These are phyloP conservation scores for Solea solea DNA, from an alignment of 2,113 vertebrate genomes.

Conservation along the genomic window DNA sequence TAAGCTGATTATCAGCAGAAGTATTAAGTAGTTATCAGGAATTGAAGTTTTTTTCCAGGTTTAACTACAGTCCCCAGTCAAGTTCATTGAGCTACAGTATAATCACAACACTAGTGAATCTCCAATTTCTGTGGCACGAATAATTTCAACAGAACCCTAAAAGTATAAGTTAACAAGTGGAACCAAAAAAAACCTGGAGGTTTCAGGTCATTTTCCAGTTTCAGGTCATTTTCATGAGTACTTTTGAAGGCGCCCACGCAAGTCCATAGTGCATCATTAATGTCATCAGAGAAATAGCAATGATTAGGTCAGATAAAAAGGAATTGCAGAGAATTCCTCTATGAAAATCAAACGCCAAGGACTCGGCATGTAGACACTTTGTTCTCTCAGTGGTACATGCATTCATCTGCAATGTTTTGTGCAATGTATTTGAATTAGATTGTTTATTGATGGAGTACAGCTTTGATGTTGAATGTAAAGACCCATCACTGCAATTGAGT, in stretches of 20 bases:
- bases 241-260: constrained; percentile 24
- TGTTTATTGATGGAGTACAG: neutral
- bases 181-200: constrained; percentile 17
- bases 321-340: constrained; percentile 40
- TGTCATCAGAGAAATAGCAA: constrained; percentile 57
- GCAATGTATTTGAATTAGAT: constrained; percentile 12
- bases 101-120: neutral
- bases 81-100: neutral
- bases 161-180: constrained; percentile 9
- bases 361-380: constrained; percentile 5
- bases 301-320: constrained; percentile 63
- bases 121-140: constrained; percentile 4
- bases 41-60: too few species aligned
- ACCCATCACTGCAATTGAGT: neutral
- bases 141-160: constrained; percentile 7
- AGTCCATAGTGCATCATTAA: constrained; percentile 41
- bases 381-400: neutral
- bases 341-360: constrained; percentile 48
- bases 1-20: too few species aligned
- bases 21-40: too few species aligned
- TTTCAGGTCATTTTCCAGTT: constrained; percentile 37
- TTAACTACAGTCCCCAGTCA: too few species aligned
- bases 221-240: constrained; percentile 55
- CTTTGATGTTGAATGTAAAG: constrained; percentile 28
- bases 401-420: constrained; percentile 6